Evolutionary conservation across 2,113 vertebrate species (phyloP).

Genomic region (Micronisus gabar): DNA sequence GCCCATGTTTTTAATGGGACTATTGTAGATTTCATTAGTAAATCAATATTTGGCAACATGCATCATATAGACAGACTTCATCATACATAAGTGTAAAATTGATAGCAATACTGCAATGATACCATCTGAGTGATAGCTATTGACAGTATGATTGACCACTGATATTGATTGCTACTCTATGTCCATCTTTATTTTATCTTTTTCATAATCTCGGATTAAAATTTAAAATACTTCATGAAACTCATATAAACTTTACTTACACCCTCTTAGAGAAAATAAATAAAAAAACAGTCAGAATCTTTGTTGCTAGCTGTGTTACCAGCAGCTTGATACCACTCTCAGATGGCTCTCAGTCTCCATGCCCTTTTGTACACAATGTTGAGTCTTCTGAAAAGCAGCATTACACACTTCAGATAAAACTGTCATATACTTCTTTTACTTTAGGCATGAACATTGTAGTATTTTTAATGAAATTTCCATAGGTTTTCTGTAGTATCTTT

Average conservation of each 20-base stretch:
- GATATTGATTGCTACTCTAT: background rate
- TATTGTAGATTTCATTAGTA: background rate
- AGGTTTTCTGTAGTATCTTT: background rate
- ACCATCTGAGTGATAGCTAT: background rate
- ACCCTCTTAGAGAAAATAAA: background rate
- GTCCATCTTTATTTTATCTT: background rate
- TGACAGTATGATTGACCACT: background rate
- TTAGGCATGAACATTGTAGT: background rate
- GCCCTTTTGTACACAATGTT: background rate
- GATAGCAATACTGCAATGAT: background rate
- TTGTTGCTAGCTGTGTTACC: background rate
- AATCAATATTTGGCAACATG: background rate
- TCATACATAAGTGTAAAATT: background rate
- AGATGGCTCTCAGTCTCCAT: background rate
- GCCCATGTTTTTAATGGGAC: background rate
- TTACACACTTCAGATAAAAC: background rate
- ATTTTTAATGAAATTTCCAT: background rate
- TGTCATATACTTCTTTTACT: background rate
- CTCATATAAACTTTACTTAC: background rate
- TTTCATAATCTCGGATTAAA: background rate
- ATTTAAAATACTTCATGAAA: background rate
- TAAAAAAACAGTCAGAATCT: background rate
- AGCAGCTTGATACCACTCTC: background rate
- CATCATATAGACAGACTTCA: background rate
- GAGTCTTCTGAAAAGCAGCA: background rate